Conservation (phyloP, 2,888 invertebrate genomes). For the Hipparchia semele region DNA sequence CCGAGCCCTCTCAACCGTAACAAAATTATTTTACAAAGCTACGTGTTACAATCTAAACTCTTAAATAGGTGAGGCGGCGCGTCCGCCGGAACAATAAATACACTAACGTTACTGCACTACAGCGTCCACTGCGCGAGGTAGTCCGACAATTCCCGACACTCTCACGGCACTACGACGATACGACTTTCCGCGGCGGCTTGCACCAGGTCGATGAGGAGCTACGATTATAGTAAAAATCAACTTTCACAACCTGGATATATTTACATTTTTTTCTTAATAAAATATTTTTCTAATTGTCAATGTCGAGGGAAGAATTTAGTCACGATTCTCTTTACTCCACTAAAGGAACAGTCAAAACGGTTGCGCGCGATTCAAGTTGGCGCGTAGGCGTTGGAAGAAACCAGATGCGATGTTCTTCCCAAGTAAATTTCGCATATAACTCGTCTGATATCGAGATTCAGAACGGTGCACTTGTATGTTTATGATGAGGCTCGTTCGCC, state of each 20-base stretch:
- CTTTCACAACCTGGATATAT: constrained; percentile 81
- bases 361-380: neutral
- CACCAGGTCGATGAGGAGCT: constrained; percentile 67
- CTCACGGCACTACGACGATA: constrained; percentile 45
- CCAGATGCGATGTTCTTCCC: neutral
- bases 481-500: neutral
- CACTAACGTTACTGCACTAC: constrained; percentile 60
- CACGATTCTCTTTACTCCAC: constrained; percentile 17
- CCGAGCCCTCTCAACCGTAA: constrained; percentile 80
- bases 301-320: constrained; percentile 14
- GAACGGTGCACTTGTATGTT: neutral
- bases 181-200: constrained; percentile 45
- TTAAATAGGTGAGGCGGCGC: constrained; percentile 70
- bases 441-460: neutral
- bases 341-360: constrained; percentile 11
- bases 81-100: constrained; percentile 57
- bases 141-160: constrained; percentile 68
- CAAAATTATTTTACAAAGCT: constrained; percentile 80
- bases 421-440: neutral
- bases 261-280: constrained; percentile 67
- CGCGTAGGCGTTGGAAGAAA: neutral
- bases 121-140: constrained; percentile 69
- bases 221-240: constrained; percentile 67
- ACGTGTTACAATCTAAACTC: constrained; percentile 68
- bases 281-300: constrained; percentile 43